Base-by-base conservation (phyloP, 2,888 invertebrate species). In the Drepana falcataria region DNA sequence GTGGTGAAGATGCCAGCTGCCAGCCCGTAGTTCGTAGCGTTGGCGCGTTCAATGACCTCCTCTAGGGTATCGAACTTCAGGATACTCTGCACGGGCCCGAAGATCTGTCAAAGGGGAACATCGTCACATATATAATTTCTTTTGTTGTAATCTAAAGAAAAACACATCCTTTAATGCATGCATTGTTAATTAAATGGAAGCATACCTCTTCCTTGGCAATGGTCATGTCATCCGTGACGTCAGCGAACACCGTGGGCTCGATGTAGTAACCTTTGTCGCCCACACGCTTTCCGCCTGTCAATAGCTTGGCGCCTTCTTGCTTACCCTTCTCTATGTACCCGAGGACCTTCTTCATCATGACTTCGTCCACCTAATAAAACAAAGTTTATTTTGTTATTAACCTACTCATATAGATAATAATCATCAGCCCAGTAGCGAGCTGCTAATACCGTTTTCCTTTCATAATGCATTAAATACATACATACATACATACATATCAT, bases 31-130 rank as follows among this genome's bases (percentile, higher is more conserved):
- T 83, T 87, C 0, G 96, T 96, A 60, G 93, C 88, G 78, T 98
- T 98, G 5, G 97, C 96, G 63, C 97, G 92, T 59, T 95, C 94
- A 55, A 97, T 94, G 1, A 95, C 96, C 82, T 98, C 97, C 1
- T 95, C 94, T 49, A 96, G 73, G 1, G 93, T 93, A 48, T 94
- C 94, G 71, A 97, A 97, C 81, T 96, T 96, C 47, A 97, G 87
- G 67, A 97, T 96, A 54, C 94, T 94, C 83, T 97, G 96, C 0
- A 97, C 97, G 0, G 97, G 97, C 0, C 97, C 97, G 77, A 98
- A 97, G 66, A 98, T 97, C 96, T 96, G 66, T 37, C 5, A 4
- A 37, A 34, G 70, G 66, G 49, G 53, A 56, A 52, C 49, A 35
- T 35, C 3, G 5, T 37, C 21, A 21, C 21, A 1, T 21, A 1